phyloP scores from a whole-genome alignment of 2,888 invertebrate species.

The Campoletis raptor region DNA sequence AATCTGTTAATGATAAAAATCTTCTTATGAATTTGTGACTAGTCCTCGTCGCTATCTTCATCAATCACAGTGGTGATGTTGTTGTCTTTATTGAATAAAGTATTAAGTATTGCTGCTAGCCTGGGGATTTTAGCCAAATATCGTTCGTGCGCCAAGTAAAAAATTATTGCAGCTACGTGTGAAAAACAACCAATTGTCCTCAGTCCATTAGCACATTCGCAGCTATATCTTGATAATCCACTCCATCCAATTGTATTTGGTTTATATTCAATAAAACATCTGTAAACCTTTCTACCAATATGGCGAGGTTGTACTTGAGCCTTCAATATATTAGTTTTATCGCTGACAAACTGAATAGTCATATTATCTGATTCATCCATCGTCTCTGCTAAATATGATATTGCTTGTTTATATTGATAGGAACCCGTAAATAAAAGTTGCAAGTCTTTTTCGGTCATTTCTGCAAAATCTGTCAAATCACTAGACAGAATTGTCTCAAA shows the following conservation, averaged over 20 bases:
- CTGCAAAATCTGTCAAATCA: slow-evolving; percentile 68
- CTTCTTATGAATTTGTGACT: too few species aligned
- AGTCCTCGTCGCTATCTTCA: slow-evolving; percentile 12
- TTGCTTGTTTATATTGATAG: slow-evolving; percentile 70
- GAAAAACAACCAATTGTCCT: slow-evolving; percentile 60
- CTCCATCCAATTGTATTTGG: slow-evolving; percentile 49
- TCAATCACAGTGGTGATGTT: slow-evolving; percentile 4
- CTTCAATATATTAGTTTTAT: slow-evolving; percentile 63
- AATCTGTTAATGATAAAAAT: neutral
- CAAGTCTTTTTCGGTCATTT: slow-evolving; percentile 64
- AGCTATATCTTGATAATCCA: slow-evolving; percentile 42
- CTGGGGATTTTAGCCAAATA: slow-evolving; percentile 53
- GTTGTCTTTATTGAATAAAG: slow-evolving; percentile 1
- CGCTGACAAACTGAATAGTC: slow-evolving; percentile 64
- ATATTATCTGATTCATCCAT: slow-evolving; percentile 65
- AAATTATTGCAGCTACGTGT: slow-evolving; percentile 44
- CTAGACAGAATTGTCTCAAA: slow-evolving; percentile 54
- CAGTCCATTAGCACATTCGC: slow-evolving; percentile 60
- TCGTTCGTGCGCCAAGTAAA: slow-evolving; percentile 52
- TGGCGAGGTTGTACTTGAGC: slow-evolving; percentile 66
- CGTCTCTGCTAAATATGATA: slow-evolving; percentile 71
- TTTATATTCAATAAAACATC: slow-evolving; percentile 63
- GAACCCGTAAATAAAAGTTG: slow-evolving; percentile 68
- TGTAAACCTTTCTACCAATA: slow-evolving; percentile 58
- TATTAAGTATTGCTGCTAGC: slow-evolving; percentile 52